A percentile compares a stretch with the other conserved stretches of the same genome.
These are phyloP conservation scores for Trissolcus brochymenae DNA, from an alignment of 2,888 invertebrate genomes.

Conservation along the genomic window DNA sequence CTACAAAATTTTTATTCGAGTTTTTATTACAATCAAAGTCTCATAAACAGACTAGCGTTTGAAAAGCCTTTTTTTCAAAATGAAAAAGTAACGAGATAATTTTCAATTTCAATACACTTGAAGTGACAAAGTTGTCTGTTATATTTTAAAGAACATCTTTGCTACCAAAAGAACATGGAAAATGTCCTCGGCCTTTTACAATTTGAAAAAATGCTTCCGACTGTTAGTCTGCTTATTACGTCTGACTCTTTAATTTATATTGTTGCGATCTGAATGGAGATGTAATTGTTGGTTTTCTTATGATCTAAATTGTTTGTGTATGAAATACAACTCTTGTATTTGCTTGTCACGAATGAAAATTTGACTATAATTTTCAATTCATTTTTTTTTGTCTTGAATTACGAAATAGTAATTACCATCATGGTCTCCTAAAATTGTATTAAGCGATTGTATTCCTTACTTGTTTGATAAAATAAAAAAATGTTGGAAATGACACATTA, in stretches of 20 bases:
- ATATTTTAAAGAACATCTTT: no score
- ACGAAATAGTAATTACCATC: slow-evolving; percentile 7
- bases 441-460: slow-evolving; percentile 1
- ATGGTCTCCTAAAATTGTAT: slow-evolving; percentile 43
- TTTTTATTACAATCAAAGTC: no score
- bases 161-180: no score
- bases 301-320: not conserved
- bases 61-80: no score
- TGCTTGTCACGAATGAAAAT: slow-evolving; percentile 12
- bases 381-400: not conserved
- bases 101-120: no score
- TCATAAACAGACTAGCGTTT: no score
- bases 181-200: no score
- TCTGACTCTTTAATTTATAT: not conserved
- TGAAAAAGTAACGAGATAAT: no score
- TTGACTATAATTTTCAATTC: not conserved
- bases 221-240: no score
- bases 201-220: no score
- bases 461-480: slow-evolving; percentile 7
- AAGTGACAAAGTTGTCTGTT: no score
- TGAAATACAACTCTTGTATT: not conserved
- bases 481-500: slow-evolving; percentile 42
- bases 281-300: not conserved
- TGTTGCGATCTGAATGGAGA: not conserved
- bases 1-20: no score